Percentiles rank a stretch among this genome's conserved stretches.
These are phyloP conservation scores for Ommatoiulus sabulosus DNA, from an alignment of 2,888 invertebrate species.

Conservation along the genomic window DNA sequence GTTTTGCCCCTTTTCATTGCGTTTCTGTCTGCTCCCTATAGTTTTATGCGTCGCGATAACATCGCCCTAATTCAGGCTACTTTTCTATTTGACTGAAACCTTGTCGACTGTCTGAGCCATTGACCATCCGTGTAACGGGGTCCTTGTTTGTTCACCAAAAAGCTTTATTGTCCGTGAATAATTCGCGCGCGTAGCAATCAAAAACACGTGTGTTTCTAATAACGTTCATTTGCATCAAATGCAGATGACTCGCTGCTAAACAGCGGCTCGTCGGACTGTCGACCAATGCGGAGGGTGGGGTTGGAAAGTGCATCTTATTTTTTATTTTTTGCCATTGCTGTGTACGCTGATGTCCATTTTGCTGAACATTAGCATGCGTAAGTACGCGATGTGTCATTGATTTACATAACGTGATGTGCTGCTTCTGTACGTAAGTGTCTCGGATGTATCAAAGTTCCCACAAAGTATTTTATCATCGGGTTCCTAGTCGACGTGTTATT, in stretches of 20 bases:
- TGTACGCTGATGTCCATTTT: neutral
- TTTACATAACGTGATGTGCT: too few species aligned
- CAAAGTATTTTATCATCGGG: too few species aligned
- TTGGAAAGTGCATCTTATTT: neutral
- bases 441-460: too few species aligned
- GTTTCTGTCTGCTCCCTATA: neutral
- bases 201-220: neutral
- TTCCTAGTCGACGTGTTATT: too few species aligned
- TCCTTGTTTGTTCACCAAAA: neutral
- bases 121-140: neutral
- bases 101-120: neutral
- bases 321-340: neutral
- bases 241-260: neutral
- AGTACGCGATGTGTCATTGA: too few species aligned
- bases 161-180: slow-evolving; percentile 33
- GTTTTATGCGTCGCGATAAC: neutral
- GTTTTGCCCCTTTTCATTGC: neutral
- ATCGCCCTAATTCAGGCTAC: neutral
- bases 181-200: neutral
- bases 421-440: too few species aligned
- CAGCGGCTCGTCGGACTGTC: neutral
- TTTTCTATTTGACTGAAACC: neutral
- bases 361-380: neutral
- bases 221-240: neutral
- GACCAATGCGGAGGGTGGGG: neutral